Base-by-base conservation (phyloP, 2,888 invertebrate genomes). In the Limulus polyphemus region DNA sequence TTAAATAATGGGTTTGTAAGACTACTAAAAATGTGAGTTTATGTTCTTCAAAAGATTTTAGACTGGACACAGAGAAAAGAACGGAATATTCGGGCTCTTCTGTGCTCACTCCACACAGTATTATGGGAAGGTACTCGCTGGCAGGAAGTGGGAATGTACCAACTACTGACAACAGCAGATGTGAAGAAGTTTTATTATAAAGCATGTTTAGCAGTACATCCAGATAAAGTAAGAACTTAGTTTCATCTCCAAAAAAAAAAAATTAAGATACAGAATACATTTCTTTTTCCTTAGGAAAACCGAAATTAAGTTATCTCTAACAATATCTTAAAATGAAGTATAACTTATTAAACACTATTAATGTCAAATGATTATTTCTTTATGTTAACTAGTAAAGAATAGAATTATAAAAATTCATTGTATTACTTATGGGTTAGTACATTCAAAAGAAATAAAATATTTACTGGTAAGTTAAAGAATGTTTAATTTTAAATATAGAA, bases 151-250 rank as follows among this genome's bases (percentile, higher is more conserved):
- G 90, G 93, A 74, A 98, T 99, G 94, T 86, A 92, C 73, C 90
- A 94, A 70, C 81, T 99, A 52, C 90, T 99, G 46, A 83, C 90
- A 0, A 82, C 92, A 2, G 85, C 86, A 0, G 93, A 99, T 78
- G 97, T 99, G 60, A 99, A 98, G 77, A 93, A 94, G 74, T 85
- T 87, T 70, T 99, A 98, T 76, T 82, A 95, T 59, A 90, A 86
- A 76, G 99, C 99, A 10, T 97, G 98, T 70, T 82, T 99, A 54
- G 91, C 93, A 58, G 94, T 98, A 52, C 99, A 99, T 80, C 99
- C 99, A 0, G 99, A 99, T 76, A 99, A 99, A 84, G 95, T 95
- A 78, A 72, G 62, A 3, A 12, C 46, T 16, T 47, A 14, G 47
- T 12, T 55, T 13, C 11, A 47, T 52, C 32, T 32, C 32, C 7